Evolutionary conservation across 2,888 invertebrate genomes (phyloP), one percentile per base, ranked within the genome.

Genomic region (Scaeva pyrastri): DNA sequence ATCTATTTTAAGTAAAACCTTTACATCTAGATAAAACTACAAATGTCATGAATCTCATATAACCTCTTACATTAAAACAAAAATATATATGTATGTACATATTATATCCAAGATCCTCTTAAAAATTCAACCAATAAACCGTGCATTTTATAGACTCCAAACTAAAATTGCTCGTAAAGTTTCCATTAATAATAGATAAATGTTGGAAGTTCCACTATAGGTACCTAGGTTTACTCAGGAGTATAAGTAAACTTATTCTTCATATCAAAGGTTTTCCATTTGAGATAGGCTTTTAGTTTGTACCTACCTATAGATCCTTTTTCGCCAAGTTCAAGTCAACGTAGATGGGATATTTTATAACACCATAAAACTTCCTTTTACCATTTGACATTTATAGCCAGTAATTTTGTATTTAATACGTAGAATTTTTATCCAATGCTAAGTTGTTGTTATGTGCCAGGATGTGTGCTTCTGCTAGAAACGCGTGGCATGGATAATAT

Each of bases 101-200:
- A 31, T 19, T 41, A 60, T 41, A 60, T 31, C 23, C 45, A 11
- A 55, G 10, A 52, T 16, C 60, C 71, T 31, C 55, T 76, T 68
- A 16, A 60, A 68, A 80, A 48, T 77, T 50, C 19, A 10, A 16
- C 56, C 70, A 60, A 78, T 82, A 82, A 86, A 86, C 74, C 43
- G 31, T 21, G 4, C 56, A 71, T 70, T 86, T 86, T 86, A 86
- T 86, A 74, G 86, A 81, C 77, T 36, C 70, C 60, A 71, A 78
- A 73, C 66, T 7, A 21, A 82, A 86, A 56, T 14, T 58, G 73
- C 50, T 86, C 86, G 74, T 86, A 86, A 86, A 86, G 70, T 86
- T 86, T 86, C 86, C 86, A 86, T 86, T 86, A 86, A 86, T 86
- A 86, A 82, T 86, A 82, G 86, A 86, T 86, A 86, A 86, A 86